Conservation (phyloP, 2,113 vertebrate genomes). For the Rhynchopsitta pachyrhyncha region DNA sequence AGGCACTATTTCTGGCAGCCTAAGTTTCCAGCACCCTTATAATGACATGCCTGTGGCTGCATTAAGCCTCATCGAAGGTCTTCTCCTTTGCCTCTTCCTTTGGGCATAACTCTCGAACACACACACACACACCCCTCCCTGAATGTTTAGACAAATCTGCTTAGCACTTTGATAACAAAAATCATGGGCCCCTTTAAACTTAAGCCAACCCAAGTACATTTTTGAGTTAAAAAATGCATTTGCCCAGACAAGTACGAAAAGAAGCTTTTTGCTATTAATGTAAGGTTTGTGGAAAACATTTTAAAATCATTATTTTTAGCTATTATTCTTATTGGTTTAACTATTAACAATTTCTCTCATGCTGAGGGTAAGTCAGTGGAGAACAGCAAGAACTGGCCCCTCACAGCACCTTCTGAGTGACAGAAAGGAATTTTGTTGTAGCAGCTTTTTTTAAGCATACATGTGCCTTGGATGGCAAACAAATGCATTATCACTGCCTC, state of each 20-base stretch:
- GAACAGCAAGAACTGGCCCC: not conserved
- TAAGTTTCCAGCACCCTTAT: not conserved
- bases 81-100: not conserved
- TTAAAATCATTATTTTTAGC: not conserved
- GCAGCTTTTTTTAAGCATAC: not conserved
- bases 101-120: not conserved
- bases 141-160: conserved; percentile 22
- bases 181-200: not conserved
- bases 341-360: not conserved
- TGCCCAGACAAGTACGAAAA: conserved; percentile 8
- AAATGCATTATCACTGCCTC: not conserved
- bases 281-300: not conserved
- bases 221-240: not conserved
- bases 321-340: not conserved
- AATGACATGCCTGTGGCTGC: not conserved
- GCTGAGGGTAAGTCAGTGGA: not conserved
- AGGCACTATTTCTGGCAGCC: not conserved
- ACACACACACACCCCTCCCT: not conserved
- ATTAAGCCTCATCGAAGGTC: not conserved
- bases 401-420: not conserved
- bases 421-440: not conserved
- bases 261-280: not conserved
- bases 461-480: not conserved
- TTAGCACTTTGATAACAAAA: conserved; percentile 8
- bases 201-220: conserved; percentile 14